Base-by-base conservation (phyloP, 2,797 vertebrate genomes). In the Cynopterus sphinx region DNA sequence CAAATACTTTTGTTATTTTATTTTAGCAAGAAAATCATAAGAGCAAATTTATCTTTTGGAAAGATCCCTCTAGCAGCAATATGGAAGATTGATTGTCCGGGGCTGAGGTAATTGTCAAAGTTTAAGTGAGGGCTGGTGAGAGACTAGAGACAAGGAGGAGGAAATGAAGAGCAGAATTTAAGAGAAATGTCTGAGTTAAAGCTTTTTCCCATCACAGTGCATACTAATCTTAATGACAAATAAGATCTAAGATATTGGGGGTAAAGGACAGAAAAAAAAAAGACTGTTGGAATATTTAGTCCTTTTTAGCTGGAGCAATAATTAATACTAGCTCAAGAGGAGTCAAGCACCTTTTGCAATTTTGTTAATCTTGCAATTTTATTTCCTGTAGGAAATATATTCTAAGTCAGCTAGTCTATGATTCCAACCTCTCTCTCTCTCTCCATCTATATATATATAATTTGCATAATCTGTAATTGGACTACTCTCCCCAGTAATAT, bases 1-100 rank as follows among this genome's bases (percentile, higher is more conserved):
- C 28, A 55, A 83, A 57, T 46, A 22, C 36, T 55, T 91, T 78
- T 84, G 57, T 49, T 55, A 36, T 74, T 73, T 65, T 91, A 71
- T 81, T 55, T 67, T 51, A 87, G 24, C 28, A 89, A 73, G 55
- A 15, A 53, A 95, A 89, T 92, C 81, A 77, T 94, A 95, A 67
- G n/a, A 91, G 8, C 41, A 89, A 55, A 94, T 94, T 87, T 87
- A 90, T 95, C 82, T 93, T 97, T 94, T 84, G 36, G 46, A 95
- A 90, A 87, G 46, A 84, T 94, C 65, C 70, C 84, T 96, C 78
- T 75, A 73, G 83, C 57, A 94, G 31, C 59, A 46, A 2, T 78
- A 33, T 59, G 28, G 83, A 96, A 96, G 83, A 96, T 7, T 93
- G 94, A 96, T 94, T 81, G 83, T 89, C 31, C 70, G 63, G 9